phyloP scores from a whole-genome alignment of 2,797 vertebrate species.

The Mastacembelus armatus region DNA sequence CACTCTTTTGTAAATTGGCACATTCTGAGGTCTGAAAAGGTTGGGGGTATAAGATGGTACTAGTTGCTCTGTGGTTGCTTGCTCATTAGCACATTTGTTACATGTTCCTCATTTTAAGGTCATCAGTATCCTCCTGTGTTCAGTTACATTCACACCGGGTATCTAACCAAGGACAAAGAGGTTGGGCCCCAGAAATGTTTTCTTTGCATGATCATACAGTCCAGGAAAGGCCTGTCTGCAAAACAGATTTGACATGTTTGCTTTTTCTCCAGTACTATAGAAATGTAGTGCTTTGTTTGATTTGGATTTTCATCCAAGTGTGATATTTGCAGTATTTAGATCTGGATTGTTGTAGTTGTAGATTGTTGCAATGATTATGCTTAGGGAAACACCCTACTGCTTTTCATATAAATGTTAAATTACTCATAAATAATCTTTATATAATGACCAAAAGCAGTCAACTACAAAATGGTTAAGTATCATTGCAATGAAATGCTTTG shows the following conservation, averaged over 20 bases:
- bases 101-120: conserved; percentile 76
- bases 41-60: conserved; percentile 53
- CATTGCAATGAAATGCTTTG: not conserved
- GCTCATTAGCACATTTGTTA: conserved; percentile 77
- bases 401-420: not conserved
- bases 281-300: not conserved
- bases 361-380: not conserved
- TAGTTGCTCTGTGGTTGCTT: conserved; percentile 73
- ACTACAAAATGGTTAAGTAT: not conserved
- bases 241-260: conserved; percentile 7
- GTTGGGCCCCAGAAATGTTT: conserved; percentile 16
- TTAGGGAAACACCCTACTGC: not conserved
- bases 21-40: conserved; percentile 56
- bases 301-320: conserved; percentile 1
- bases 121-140: conserved; percentile 79
- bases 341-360: conserved; percentile 10
- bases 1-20: conserved; percentile 58
- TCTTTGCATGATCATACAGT: conserved; percentile 34
- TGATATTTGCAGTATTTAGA: conserved; percentile 1
- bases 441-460: not conserved
- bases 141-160: conserved; percentile 69
- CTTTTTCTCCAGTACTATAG: not conserved
- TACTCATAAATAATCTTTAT: conserved; percentile 5
- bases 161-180: conserved; percentile 60
- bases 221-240: conserved; percentile 30